A percentile compares a stretch with the other conserved stretches of the same genome.
Conservation (phyloP, 35 echinoderm and acorn worm genomes). For the Apostichopus californicus region DNA sequence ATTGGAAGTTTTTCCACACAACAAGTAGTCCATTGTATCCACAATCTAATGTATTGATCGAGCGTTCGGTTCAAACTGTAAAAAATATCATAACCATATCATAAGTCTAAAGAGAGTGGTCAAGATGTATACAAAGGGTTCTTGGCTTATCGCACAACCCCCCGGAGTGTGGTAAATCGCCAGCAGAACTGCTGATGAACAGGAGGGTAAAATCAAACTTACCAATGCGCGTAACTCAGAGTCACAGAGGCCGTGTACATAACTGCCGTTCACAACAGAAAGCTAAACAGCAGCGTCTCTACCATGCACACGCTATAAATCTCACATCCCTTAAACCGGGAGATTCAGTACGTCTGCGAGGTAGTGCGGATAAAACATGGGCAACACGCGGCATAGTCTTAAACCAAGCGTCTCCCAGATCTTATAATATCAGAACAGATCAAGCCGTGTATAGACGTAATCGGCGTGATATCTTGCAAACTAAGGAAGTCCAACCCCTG, state of each 20-base stretch:
- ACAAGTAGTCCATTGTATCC: slow-evolving; percentile 60
- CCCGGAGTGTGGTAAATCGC: slow-evolving; percentile 45
- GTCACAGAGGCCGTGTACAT: neutral
- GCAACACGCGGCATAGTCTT: slow-evolving; percentile 9
- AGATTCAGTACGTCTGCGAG: slow-evolving; percentile 11
- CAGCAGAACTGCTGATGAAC: slow-evolving; percentile 54
- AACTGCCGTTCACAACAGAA: neutral
- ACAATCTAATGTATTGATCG: slow-evolving; percentile 46
- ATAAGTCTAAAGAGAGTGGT: slow-evolving; percentile 38
- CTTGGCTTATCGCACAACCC: neutral
- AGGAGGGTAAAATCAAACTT: slow-evolving; percentile 32
- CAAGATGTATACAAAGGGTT: slow-evolving; percentile 54
- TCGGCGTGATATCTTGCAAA: slow-evolving; percentile 6
- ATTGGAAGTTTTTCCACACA: slow-evolving; percentile 56
- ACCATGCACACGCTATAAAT: neutral
- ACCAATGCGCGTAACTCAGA: neutral
- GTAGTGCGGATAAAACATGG: slow-evolving; percentile 8
- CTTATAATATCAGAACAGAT: slow-evolving; percentile 1
- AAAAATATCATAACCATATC: slow-evolving; percentile 47
- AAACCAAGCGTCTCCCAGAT: neutral
- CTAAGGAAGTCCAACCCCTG: neutral
- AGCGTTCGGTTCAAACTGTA: slow-evolving; percentile 47
- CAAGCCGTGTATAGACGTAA: neutral
- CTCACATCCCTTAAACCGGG: neutral
- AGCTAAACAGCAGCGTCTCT: neutral